Conservation (phyloP, 1,140 invertebrate species). For the Wasmannia auropunctata region DNA sequence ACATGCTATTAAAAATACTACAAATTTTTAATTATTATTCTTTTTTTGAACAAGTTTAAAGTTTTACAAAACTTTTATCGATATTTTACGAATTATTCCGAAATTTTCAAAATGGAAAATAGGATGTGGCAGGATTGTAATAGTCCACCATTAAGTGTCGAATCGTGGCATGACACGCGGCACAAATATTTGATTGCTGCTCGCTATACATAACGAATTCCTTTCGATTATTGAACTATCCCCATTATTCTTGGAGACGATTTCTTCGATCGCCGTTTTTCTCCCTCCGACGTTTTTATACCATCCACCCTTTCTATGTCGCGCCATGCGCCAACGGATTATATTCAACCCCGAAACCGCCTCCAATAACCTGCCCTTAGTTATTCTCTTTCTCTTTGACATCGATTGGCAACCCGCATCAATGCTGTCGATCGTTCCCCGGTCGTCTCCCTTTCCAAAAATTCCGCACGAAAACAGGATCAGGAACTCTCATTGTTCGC, state of each 20-base stretch:
- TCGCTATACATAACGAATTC: constrained; percentile 7
- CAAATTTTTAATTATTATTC: too few relatives aligned
- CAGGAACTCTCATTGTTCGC: constrained; percentile 1
- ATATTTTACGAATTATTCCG: neutral
- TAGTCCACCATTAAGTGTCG: neutral
- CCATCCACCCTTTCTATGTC: constrained; percentile 5
- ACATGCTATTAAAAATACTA: too few relatives aligned
- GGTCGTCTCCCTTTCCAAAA: constrained; percentile 23
- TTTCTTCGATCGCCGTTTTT: constrained; percentile 21
- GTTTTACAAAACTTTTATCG: neutral
- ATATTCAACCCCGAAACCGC: constrained; percentile 65
- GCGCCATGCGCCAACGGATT: constrained; percentile 26
- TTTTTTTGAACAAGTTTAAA: too few relatives aligned
- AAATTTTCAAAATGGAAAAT: neutral
- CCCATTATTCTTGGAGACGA: constrained; percentile 23
- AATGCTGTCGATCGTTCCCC: constrained; percentile 6
- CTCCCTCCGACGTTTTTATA: constrained; percentile 35
- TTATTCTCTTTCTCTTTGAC: constrained; percentile 65
- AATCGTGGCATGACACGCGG: neutral
- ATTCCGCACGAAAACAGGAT: neutral
- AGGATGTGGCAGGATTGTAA: neutral
- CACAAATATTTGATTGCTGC: constrained; percentile 5
- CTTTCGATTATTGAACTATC: constrained; percentile 36
- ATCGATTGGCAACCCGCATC: constrained; percentile 28
- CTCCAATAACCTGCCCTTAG: constrained; percentile 64